Evolutionary conservation across 2,888 invertebrate species (phyloP), one percentile per base, ranked within the genome.

Genomic region (Harpalus rubripes): DNA sequence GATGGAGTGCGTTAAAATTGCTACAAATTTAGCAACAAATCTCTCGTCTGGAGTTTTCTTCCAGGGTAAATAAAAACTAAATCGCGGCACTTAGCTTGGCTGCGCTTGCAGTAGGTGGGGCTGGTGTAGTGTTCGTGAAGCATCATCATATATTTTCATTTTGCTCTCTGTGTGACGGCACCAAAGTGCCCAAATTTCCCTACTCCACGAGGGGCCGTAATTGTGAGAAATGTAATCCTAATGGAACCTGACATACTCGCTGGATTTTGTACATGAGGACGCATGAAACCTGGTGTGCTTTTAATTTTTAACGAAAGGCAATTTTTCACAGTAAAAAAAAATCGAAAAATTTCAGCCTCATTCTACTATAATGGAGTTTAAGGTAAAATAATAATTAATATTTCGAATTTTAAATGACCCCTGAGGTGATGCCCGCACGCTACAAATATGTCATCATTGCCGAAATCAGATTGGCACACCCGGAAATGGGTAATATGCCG

Each of bases 111-210:
- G 39, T 1, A 68, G 68, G 15, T 39, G 32, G 39, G 68, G 26
- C 5, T 15, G 26, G 8, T 63, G 26, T 39, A 68, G 44, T 68
- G 68, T 39, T 12, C 26, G 68, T 61, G 63, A 12, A 68, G 68
- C 68, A 68, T 68, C 68, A 68, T 68, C 68, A 68, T 68, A 68
- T 68, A 68, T 68, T 68, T 68, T 68, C 68, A 68, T 68, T 68
- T 39, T 68, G n/a, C 7, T 32, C 15, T 12, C 68, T 32, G 39
- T 39, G 68, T 68, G 32, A 39, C 68, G 39, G 22, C n/a, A 68
- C 68, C 68, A 15, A 68, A 68, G 68, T 68, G 68, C 68, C 68
- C 39, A 68, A 68, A 68, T 68, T 68, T 68, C 68, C 39, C 68
- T 68, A 68, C 68, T 41, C n/a, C 32, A 7, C 32, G 39, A 15